phyloP scores from a whole-genome alignment of 2,888 invertebrate genomes.

The Phlogophora meticulosa region DNA sequence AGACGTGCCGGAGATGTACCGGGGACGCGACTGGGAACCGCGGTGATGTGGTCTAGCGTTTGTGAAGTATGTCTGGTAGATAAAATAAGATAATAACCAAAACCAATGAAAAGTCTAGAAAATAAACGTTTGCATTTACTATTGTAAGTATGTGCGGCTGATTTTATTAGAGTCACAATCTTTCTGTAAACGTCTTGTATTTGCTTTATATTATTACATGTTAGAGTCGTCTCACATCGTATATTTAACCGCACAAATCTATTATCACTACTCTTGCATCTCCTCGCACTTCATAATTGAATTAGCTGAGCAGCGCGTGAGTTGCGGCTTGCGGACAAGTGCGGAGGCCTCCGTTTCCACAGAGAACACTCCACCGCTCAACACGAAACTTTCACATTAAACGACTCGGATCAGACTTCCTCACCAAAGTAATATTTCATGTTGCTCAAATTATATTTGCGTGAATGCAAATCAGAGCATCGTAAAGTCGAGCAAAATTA shows the following conservation, averaged over 20 bases:
- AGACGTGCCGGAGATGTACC: background rate
- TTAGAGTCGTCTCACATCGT: background rate
- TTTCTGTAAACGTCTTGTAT: no score
- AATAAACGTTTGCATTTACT: background rate
- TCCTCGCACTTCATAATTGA: conserved; percentile 29
- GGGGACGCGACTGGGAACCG: background rate
- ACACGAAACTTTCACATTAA: conserved; percentile 59
- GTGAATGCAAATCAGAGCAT: conserved; percentile 63
- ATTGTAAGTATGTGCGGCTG: background rate
- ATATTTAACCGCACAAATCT: background rate
- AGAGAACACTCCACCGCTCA: conserved; percentile 25
- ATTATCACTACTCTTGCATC: conserved; percentile 7
- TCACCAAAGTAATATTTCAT: conserved; percentile 65
- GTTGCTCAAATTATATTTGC: conserved; percentile 66
- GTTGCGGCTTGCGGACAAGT: background rate
- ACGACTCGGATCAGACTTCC: conserved; percentile 54
- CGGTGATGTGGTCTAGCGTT: background rate
- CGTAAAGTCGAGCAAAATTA: conserved; percentile 65
- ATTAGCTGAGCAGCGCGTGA: conserved; percentile 20
- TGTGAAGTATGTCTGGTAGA: no score
- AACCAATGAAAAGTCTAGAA: background rate
- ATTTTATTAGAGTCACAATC: no score
- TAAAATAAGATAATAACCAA: no score
- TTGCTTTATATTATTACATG: background rate
- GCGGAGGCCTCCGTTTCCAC: conserved; percentile 3